Base-by-base conservation (phyloP, 1,140 invertebrate genomes). In the Trachymyrmex cornetzi region DNA sequence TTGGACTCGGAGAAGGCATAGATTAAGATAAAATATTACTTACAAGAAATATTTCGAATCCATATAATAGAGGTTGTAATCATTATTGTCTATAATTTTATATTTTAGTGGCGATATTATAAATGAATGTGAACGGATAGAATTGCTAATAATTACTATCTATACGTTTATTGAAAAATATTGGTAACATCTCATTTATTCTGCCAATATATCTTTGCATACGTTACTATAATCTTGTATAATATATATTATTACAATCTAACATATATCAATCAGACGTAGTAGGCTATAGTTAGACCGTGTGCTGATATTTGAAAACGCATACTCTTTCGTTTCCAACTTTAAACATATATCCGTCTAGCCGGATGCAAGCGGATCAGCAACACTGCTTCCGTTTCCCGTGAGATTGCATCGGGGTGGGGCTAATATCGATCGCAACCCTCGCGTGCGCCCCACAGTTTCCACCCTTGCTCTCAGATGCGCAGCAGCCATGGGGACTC, bases 351-450 rank as follows among this genome's bases (percentile, higher is more conserved):
- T 44, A 12, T 79, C 75, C 61, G 59, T 90, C 69, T 75, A 80
- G 79, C 7, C 50, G 27, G 55, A 64, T 61, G 88, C 71, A 67
- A 80, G 64, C 87, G 82, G 34, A 86, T 89, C 85, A 89, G 64
- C 90, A 72, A 84, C 87, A 91, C 57, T 88, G 89, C 85, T 67
- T 90, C 77, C 84, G 81, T 53, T 74, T 66, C 38, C 48, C 66
- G 91, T 87, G 57, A 85, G 80, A 80, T 86, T 71, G 63, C 63
- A 61, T 48, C 48, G 24, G 86, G 87, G 88, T 85, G 90, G 89
- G 90, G 86, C 87, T 81, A 88, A 84, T 92, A 93, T 93, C 91
- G 92, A 93, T 93, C 88, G 79, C 61, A 57, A 75, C 48, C 30
- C 53, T 90, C 85, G 85, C 64, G 38, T 79, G 81, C 77, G 87